phyloP scores from a whole-genome alignment of 2,797 vertebrate genomes.

The Phoeniculus purpureus region DNA sequence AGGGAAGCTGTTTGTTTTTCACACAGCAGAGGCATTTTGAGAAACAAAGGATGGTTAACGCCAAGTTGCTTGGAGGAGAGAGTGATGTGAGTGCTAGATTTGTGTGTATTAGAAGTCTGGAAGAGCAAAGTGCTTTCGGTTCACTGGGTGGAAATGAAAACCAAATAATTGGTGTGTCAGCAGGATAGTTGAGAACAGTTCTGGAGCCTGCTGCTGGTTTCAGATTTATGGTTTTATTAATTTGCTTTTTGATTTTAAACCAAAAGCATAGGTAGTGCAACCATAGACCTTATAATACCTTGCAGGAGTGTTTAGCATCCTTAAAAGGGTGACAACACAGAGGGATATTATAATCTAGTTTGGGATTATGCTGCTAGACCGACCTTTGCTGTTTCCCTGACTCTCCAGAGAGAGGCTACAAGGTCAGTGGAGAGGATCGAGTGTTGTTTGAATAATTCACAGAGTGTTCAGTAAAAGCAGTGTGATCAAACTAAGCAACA shows the following conservation, averaged over 20 bases:
- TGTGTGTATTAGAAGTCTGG: not conserved
- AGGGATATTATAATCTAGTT: not conserved
- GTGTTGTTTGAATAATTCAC: not conserved
- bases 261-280: not conserved
- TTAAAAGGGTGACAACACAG: not conserved
- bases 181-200: not conserved
- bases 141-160: constrained; percentile 38
- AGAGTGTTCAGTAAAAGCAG: not conserved
- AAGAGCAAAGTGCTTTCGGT: not conserved
- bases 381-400: not conserved
- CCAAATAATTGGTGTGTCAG: constrained; percentile 40
- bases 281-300: not conserved
- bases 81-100: not conserved
- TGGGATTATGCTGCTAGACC: not conserved
- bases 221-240: constrained; percentile 41
- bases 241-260: constrained; percentile 43
- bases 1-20: constrained; percentile 59
- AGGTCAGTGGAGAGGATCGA: not conserved
- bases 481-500: constrained; percentile 18
- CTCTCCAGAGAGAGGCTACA: not conserved
- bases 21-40: constrained; percentile 45
- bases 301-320: not conserved
- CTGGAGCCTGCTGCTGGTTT: constrained; percentile 36
- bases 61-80: not conserved
- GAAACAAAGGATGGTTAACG: constrained; percentile 31